Evolutionary conservation across 2,888 invertebrate genomes (phyloP), one percentile per base, ranked within the genome.

Genomic region (Drosophila greeni): DNA sequence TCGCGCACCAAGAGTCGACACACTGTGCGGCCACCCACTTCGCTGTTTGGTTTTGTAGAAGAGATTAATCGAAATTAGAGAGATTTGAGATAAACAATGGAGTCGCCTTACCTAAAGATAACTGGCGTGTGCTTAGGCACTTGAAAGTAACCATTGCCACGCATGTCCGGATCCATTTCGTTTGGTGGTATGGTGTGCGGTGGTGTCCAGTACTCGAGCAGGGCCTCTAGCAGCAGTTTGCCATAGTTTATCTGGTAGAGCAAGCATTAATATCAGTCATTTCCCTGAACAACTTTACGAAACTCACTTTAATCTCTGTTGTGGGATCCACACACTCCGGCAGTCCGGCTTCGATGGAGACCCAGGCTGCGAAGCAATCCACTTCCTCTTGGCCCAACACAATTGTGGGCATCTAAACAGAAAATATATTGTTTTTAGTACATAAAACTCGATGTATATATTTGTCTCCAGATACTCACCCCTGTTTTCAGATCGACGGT

Each of bases 361-460:
- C 97, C 99, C 99, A 99, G 0, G 99, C 98, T 36, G 97, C 94
- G 85, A 99, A 95, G 87, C 98, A 99, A 87, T 99, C 99, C 1
- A 95, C 95, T 90, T 99, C 99, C 87, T 99, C 99, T 88, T 96
- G 96, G 0, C 95, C 96, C 79, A 99, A 91, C 86, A 99, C 98
- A 87, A 99, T 97, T 9, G 98, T 98, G 83, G 99, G 91, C 95
- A 99, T 96, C 95, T 96, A 74, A 9, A 85, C 34, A 26, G n/a
- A 39, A 61, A 23, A 39, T 52, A 29, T 2, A 11, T n/a, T 16
- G 80, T 72, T 3, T 1, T 11, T 6, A 26, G 8, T 73, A 57
- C 52, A 16, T 47, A 54, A 42, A 42, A 57, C 59, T 23, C 2
- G 11, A 40, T 29, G 4, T 29, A 14, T 16, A 7, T n/a, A 1